phyloP scores from a whole-genome alignment of 2,113 vertebrate species.

The Calonectris borealis region DNA sequence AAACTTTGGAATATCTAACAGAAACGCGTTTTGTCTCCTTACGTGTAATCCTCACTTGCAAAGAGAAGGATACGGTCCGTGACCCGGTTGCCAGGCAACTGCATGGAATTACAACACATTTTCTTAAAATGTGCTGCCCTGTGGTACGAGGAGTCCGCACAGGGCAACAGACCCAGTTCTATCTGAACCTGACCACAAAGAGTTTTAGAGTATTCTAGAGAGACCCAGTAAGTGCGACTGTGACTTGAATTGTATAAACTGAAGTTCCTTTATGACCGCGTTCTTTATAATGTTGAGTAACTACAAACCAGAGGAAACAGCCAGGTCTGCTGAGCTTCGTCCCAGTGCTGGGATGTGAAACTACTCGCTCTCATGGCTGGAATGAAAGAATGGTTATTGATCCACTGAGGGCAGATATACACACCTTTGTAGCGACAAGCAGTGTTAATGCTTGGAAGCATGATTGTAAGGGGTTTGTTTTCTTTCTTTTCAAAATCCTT shows the following conservation, averaged over 20 bases:
- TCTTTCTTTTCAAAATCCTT: not conserved
- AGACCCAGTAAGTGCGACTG: not conserved
- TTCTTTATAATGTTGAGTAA: not conserved
- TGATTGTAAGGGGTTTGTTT: too few relatives aligned
- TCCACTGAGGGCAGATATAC: not conserved
- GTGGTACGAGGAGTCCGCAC: rapidly evolving
- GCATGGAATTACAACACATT: not conserved
- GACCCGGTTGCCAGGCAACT: not conserved
- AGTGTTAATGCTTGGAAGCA: not conserved
- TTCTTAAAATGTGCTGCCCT: not conserved
- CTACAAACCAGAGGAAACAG: not conserved
- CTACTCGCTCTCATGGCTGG: not conserved
- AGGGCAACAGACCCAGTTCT: not conserved
- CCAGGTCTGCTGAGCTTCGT: not conserved
- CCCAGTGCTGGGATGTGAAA: not conserved
- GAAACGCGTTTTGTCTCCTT: not conserved
- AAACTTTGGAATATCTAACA: not conserved
- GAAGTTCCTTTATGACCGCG: not conserved
- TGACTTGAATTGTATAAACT: not conserved
- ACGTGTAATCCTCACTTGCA: not conserved
- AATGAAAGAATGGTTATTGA: not conserved
- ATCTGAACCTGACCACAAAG: not conserved
- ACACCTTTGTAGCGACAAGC: not conserved
- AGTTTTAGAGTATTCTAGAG: not conserved
- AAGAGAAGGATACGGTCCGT: not conserved